Evolutionary conservation across 2,888 invertebrate species (phyloP), one percentile per base, ranked within the genome.

Genomic region (Geotrupes spiniger): DNA sequence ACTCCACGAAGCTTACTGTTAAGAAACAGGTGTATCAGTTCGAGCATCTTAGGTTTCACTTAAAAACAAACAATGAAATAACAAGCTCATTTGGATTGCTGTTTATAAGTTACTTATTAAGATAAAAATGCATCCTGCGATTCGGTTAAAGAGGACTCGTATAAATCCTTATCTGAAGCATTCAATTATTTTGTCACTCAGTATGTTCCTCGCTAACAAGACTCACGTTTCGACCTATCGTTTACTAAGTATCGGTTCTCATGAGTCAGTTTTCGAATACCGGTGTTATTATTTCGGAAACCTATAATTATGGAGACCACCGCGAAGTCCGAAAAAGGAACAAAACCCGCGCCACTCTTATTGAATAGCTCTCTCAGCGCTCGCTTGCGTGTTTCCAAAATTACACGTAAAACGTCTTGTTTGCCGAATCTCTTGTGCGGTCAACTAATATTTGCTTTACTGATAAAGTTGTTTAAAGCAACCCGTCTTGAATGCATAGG

Each of bases 281-380:
- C 64, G 60, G 66, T 61, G 64, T 68, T 68, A 69, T 70, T 70
- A 70, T 69, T 67, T 68, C 60, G 63, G 64, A 64, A 70, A 69
- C 69, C 65, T 65, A 65, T 70, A 69, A 70, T 70, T 70, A 70
- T 63, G 58, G 58, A 62, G 70, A 70, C 70, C 70, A 70, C 70
- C 70, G 68, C 68, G 69, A 67, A 70, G 70, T 49, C 52, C 46
- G 46, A 45, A 54, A 52, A 46, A 54, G 49, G 52, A 52, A 50
- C 45, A 50, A 49, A 42, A 47, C 38, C 38, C 15, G 38, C 38
- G 11, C 38, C 6, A 4, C 14, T 15, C 33, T 38, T 38, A 38
- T 38, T 38, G 38, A 38, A 38, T 38, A 38, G 17, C 38, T 38
- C 38, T 38, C 38, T 38, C 38, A 21, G 25, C 38, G 25, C 38